Base-by-base conservation (phyloP, 2,888 invertebrate genomes). In the Ophonus ardosiacus region DNA sequence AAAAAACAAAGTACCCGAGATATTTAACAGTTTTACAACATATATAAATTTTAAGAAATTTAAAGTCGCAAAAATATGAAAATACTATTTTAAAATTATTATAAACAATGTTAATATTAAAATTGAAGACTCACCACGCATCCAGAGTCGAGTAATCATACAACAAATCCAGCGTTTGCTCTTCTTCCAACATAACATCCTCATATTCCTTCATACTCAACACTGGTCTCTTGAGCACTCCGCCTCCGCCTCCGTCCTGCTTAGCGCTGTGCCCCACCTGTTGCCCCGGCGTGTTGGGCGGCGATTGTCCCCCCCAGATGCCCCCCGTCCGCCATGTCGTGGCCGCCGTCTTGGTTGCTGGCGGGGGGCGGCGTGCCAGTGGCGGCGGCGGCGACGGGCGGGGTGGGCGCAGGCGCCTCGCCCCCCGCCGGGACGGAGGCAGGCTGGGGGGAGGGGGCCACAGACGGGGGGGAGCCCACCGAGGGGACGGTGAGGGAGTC, bases 111-210 rank as follows among this genome's bases (percentile, higher is more conserved):
- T n/a, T n/a, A n/a, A 51, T 8, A 13, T 61, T 18, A 24, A 63
- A 24, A 24, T 8, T 0, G 0, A 21, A 71, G 80, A 92, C 94
- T 93, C 90, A 96, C 98, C 97, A 98, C 63, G 96, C 96, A 90
- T 96, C 94, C 88, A 97, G 93, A 88, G 95, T 95, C 87, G 96
- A 94, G 92, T 97, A 98, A 92, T 98, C 98, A 91, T 98, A 98
- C 18, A 98, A 93, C 92, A 96, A 94, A 88, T 96, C 95, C 87
- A 96, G 93, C 84, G 95, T 94, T 88, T 95, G 94, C 90, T 96
- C 96, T 90, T 98, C 97, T 88, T 97, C 97, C 31, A 95, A 94
- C 82, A 96, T 93, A 88, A 95, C 95, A 86, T 94, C 94, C 88
- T 97, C 97, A 87, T 96, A 95, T 89, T 96, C 96, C 89, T 95